Base-by-base conservation (phyloP, 2,797 vertebrate species). In the Prunella strophiata region DNA sequence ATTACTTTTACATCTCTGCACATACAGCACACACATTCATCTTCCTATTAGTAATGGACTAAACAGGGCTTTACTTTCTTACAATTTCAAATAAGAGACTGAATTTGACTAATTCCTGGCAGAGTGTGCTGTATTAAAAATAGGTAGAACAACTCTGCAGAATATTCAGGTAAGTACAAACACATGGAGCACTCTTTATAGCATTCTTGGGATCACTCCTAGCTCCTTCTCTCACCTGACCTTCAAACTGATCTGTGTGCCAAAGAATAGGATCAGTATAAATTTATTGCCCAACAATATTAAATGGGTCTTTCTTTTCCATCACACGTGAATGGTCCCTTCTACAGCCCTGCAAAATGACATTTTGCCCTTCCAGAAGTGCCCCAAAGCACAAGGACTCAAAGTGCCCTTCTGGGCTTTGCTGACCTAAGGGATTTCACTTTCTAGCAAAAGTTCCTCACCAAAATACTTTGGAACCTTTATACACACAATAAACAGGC, bases 401-500 rank as follows among this genome's bases (percentile, higher is more conserved):
- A 47, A 71, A 91, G 34, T 82, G 76, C 59, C 90, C 73, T 97
- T 97, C 91, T 91, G 85, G 66, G 87, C 88, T 96, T 80, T 96
- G 96, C 84, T 96, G 83, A 94, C 70, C 58, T 73, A 84, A 91
- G 79, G 91, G 47, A 54, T 74, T 97, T 74, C 58, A 86, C 82
- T 38, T 84, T 92, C 91, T 84, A 88, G n/a, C 80, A 66, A 40
- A 74, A 65, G 70, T 17, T 66, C 66, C 92, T 76, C 91, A 86
- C 81, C 78, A 74, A 89, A 97, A 93, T 83, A 72, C 27, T 59
- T 78, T 54, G 54, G 29, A 88, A 95, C 83, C 10, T 73, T 77
- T 80, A 82, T 12, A 43, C 21, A 84, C 58, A 87, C 32, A 88
- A 30, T 20, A 84, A 81, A 27, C 29, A 91, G 72, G 52, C 91